Evolutionary conservation across 2,113 vertebrate genomes (phyloP).

Genomic region (Rhynchopsitta pachyrhyncha): DNA sequence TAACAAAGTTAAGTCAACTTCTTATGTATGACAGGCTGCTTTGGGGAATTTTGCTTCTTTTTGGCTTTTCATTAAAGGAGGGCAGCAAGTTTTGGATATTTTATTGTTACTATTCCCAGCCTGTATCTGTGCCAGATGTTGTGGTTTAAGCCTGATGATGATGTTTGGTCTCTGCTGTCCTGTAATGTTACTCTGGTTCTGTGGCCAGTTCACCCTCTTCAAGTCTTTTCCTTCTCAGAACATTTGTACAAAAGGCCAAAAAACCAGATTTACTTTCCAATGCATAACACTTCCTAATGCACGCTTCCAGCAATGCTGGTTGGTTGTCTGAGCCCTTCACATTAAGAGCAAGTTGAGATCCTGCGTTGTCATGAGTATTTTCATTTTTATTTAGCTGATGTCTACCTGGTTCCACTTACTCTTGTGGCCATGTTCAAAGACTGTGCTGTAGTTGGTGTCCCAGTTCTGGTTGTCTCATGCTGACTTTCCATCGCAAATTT

Average conservation of each 20-base stretch:
- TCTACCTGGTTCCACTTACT: neutral
- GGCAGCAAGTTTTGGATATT: neutral
- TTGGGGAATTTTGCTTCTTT: neutral
- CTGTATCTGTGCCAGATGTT: neutral
- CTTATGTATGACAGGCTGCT: neutral
- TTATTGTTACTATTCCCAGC: neutral
- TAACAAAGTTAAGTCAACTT: neutral
- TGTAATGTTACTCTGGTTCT: neutral
- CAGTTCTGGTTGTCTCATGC: neutral
- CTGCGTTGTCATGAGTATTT: neutral
- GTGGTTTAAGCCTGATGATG: neutral
- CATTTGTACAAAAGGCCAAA: neutral
- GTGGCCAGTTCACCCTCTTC: neutral
- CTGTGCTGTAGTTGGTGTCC: neutral
- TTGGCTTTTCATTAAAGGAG: neutral
- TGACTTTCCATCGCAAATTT: neutral
- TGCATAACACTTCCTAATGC: neutral
- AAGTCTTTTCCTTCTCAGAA: neutral
- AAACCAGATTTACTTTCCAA: neutral
- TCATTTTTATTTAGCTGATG: neutral
- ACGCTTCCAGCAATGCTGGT: neutral
- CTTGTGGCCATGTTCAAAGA: neutral
- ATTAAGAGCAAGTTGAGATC: neutral
- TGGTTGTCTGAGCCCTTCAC: neutral
- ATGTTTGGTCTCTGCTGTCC: neutral